phyloP scores from a whole-genome alignment of 2,888 invertebrate genomes.

The Agriotes lineatus region DNA sequence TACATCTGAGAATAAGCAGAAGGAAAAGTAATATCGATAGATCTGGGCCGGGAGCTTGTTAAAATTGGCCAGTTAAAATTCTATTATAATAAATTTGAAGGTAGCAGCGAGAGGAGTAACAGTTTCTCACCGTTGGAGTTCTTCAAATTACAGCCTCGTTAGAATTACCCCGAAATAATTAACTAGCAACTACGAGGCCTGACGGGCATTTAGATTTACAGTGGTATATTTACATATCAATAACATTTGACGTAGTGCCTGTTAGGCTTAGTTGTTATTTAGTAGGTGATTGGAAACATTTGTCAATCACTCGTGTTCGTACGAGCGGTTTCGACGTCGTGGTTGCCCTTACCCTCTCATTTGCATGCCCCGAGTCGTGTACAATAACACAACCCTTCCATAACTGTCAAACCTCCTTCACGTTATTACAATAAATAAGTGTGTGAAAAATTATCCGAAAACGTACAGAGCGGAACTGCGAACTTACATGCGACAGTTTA shows the following conservation, averaged over 20 bases:
- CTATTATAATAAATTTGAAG: too few species aligned
- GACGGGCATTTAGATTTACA: constrained; percentile 26
- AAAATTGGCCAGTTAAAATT: too few species aligned
- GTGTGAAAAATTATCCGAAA: constrained; percentile 41
- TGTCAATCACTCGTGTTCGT: constrained; percentile 44
- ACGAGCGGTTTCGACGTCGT: constrained; percentile 41
- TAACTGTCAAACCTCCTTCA: constrained; percentile 46
- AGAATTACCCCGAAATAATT: background rate
- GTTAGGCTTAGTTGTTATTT: constrained; percentile 40
- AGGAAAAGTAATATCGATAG: too few species aligned
- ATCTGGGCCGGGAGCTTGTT: too few species aligned
- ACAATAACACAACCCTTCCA: constrained; percentile 46
- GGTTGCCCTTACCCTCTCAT: constrained; percentile 45
- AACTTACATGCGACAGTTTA: constrained; percentile 12
- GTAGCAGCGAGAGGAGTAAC: too few species aligned
- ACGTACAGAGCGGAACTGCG: constrained; percentile 13
- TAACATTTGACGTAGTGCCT: constrained; percentile 37
- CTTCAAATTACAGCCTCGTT: too few species aligned
- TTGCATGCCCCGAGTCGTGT: constrained; percentile 42
- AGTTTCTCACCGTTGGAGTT: too few species aligned
- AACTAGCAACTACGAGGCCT: constrained; percentile 13
- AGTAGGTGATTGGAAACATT: constrained; percentile 45
- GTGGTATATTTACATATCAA: constrained; percentile 39
- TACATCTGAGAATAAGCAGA: too few species aligned
- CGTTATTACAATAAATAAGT: constrained; percentile 41